Evolutionary conservation across 2,888 invertebrate genomes (phyloP).

Genomic region (Apodemia arnacis): DNA sequence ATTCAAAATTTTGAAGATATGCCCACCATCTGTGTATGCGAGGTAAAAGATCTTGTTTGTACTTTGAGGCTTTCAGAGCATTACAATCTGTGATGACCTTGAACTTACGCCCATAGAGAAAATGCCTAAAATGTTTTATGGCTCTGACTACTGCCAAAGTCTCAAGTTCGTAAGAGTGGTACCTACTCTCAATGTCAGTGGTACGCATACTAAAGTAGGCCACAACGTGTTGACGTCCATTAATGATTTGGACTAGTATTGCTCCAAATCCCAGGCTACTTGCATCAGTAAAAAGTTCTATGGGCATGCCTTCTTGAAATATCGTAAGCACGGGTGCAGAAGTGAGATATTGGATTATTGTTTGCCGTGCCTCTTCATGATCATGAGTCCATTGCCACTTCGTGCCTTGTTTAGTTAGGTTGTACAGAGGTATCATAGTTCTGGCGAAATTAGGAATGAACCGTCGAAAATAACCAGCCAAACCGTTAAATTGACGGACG

Average conservation of each 20-base stretch:
- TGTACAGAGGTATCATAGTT: conserved; percentile 53
- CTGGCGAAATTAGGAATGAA: conserved; percentile 63
- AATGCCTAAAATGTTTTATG: conserved; percentile 82
- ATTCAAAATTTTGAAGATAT: too few relatives aligned
- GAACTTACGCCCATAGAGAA: conserved; percentile 66
- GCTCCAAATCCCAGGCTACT: conserved; percentile 67
- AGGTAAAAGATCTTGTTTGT: conserved; percentile 76
- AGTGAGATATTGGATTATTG: not conserved
- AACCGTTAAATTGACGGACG: conserved; percentile 77
- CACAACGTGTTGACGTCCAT: not conserved
- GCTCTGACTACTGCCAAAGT: conserved; percentile 73
- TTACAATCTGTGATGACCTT: conserved; percentile 82
- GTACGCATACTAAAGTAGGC: conserved; percentile 36
- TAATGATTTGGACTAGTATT: conserved; percentile 33
- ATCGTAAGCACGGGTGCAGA: conserved; percentile 27
- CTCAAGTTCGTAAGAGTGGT: too few relatives aligned
- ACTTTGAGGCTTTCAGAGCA: conserved; percentile 80
- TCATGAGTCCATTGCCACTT: conserved; percentile 47
- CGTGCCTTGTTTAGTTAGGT: conserved; percentile 45
- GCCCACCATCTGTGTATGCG: too few relatives aligned
- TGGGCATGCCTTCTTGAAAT: conserved; percentile 26
- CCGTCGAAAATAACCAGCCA: conserved; percentile 63
- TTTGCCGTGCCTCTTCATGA: conserved; percentile 15
- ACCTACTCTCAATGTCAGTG: conserved; percentile 21
- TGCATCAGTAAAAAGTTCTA: conserved; percentile 69